phyloP scores from a whole-genome alignment of 2,888 invertebrate species.

The Hydrotaea diabolus region DNA sequence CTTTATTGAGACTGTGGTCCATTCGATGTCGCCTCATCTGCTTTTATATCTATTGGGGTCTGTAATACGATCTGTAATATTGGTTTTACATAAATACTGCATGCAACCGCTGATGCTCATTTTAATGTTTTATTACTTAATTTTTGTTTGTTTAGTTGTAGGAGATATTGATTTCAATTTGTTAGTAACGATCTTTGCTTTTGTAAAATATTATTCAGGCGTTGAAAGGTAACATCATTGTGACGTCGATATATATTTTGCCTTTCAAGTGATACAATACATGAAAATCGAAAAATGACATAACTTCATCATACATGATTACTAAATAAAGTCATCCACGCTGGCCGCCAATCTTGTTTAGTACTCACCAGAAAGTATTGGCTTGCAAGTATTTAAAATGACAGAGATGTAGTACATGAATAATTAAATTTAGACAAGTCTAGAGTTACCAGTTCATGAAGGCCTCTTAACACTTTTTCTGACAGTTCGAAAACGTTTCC shows the following conservation, averaged over 20 bases:
- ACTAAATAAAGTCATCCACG: not conserved
- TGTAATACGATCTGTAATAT: constrained; percentile 51
- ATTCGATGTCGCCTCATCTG: constrained; percentile 3
- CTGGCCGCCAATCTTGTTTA: no score
- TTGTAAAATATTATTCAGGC: constrained; percentile 47
- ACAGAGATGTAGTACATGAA: no score
- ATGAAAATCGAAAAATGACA: not conserved
- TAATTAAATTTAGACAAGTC: no score
- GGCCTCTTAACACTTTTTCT: no score
- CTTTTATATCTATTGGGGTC: constrained; percentile 55
- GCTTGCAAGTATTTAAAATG: no score
- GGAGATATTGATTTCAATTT: constrained; percentile 60
- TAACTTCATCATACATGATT: not conserved
- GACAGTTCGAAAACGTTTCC: no score
- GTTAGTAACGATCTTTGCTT: constrained; percentile 27
- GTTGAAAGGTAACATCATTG: constrained; percentile 29
- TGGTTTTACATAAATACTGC: constrained; percentile 43
- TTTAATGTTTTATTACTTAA: constrained; percentile 41
- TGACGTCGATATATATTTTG: not conserved
- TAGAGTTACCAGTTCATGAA: no score
- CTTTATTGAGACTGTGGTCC: constrained; percentile 40
- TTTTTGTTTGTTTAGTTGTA: constrained; percentile 30
- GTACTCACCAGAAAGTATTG: not conserved
- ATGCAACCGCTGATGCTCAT: not conserved
- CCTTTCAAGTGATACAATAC: not conserved